Evolutionary conservation across 2,888 invertebrate genomes (phyloP), one percentile per base, ranked within the genome.

Genomic region (Agrotis clavis): DNA sequence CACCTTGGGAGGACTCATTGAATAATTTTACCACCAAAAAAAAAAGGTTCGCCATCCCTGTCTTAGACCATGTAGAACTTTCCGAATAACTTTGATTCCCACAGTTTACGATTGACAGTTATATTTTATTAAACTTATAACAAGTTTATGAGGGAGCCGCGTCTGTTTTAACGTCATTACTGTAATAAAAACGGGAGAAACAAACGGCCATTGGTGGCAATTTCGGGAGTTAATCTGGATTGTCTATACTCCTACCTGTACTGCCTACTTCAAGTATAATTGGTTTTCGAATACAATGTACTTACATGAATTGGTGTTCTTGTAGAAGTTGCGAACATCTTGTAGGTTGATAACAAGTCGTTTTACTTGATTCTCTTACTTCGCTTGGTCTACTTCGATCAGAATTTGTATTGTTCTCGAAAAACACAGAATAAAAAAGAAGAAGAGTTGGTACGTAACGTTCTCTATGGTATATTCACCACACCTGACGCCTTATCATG

Each of bases 51-150:
- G 4, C 56, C 4, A 74, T 19, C 41, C 48, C 48, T 54, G 19
- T 1, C 13, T 35, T 67, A 51, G 21, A 51, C 61, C 14, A 61
- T 69, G 56, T 61, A 76, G 54, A 72, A 83, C 68, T 79, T 84
- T 71, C 54, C 30, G 25, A 62, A 71, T 80, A 57, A 71, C 66
- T 63, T 25, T 61, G 50, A 76, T 74, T 76, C 67, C 14, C 14
- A 35, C 60, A 72, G 54, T 81, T 81, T 70, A 77, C 60, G 64
- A 25, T 53, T 57, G 65, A 60, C 60, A 50, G 78, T 74, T 81
- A 64, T 50, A 68, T 76, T 79, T 74, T 82, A 82, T 82, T 53
- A 54, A 71, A 82, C 56, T 82, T 82, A 19, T 73, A 81, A 79
- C 82, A 77, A 82, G 64, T 70, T 79, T 62, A 50, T 47, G 66